Evolutionary conservation across 30 jellyfish, hydroid and myxozoan genomes (phyloP).

Genomic region (Euphysa ruthae): DNA sequence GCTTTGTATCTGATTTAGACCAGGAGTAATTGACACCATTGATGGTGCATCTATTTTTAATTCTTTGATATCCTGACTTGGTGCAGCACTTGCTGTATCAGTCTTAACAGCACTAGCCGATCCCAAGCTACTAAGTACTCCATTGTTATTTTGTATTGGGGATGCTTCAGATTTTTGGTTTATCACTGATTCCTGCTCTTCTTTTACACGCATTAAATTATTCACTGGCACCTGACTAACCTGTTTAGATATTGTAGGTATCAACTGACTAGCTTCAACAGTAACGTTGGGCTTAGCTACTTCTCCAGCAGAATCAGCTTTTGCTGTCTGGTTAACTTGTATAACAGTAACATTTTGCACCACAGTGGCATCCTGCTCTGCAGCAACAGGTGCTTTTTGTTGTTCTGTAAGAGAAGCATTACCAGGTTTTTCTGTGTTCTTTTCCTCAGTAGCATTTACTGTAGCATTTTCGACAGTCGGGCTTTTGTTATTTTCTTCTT

Average conservation of each 20-base stretch:
- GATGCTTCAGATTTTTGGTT: background rate
- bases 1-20: background rate
- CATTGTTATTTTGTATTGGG: background rate
- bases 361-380: background rate
- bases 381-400: background rate
- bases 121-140: background rate
- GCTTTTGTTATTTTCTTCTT: background rate
- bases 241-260: background rate
- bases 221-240: background rate
- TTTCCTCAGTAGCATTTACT: background rate
- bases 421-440: background rate
- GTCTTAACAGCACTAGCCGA: background rate
- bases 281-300: background rate
- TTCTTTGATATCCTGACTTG: background rate
- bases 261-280: background rate
- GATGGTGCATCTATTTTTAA: background rate
- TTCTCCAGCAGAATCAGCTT: background rate
- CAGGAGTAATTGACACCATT: conserved; percentile 2
- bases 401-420: background rate
- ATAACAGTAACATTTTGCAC: no score
- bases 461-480: background rate
- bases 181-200: background rate
- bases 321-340: background rate
- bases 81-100: background rate
- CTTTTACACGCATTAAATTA: background rate